A percentile compares a stretch with the other conserved stretches of the same genome.
phyloP scores from a whole-genome alignment of 2,113 vertebrate species.

The Sciurus niger region DNA sequence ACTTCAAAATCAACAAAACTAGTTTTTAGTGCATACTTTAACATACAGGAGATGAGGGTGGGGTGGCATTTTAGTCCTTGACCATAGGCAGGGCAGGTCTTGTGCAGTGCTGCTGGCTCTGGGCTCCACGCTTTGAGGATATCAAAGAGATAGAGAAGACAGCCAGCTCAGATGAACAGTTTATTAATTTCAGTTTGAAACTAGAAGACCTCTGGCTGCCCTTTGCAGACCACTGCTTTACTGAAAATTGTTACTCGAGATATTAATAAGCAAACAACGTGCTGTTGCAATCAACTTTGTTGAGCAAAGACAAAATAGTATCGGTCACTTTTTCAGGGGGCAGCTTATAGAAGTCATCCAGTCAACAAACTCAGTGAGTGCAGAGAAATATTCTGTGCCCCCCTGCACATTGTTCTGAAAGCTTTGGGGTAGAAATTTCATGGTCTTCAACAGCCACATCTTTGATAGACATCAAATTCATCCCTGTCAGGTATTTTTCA shows the following conservation, averaged over 20 bases:
- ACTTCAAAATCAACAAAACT: neutral
- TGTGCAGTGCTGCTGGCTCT: rapidly evolving
- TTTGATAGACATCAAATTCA: neutral
- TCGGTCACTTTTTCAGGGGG: neutral
- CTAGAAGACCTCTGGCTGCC: neutral
- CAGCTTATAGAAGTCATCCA: neutral
- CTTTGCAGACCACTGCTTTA: neutral
- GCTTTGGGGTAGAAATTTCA: constrained; percentile 35
- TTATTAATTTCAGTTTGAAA: neutral
- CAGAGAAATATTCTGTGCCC: constrained; percentile 47
- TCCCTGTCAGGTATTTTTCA: neutral
- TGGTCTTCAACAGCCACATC: neutral
- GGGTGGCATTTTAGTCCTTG: neutral
- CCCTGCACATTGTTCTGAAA: neutral
- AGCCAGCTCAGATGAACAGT: neutral
- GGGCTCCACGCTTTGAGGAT: neutral
- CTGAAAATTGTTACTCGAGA: constrained; percentile 36
- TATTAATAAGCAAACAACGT: neutral
- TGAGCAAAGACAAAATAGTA: neutral
- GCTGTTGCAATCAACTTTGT: neutral
- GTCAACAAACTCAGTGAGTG: neutral
- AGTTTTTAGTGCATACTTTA: neutral
- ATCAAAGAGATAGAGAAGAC: neutral
- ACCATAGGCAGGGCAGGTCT: neutral
- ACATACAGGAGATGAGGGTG: neutral